Percentiles rank a stretch among this genome's conserved stretches.
phyloP scores from a whole-genome alignment of 1,140 invertebrate genomes.

The Zaprionus taronus region DNA sequence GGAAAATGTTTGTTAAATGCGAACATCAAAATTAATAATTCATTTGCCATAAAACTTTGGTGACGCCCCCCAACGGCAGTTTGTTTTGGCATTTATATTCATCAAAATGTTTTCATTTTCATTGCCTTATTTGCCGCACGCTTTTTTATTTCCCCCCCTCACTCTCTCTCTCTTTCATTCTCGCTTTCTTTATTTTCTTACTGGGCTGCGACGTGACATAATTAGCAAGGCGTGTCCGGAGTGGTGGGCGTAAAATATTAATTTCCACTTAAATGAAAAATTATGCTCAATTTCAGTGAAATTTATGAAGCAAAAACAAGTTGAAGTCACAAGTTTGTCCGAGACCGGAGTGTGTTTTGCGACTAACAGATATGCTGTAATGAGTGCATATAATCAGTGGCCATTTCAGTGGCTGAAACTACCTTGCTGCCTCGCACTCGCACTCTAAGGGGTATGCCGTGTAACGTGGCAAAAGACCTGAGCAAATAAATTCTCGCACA shows the following conservation, averaged over 20 bases:
- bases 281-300: constrained; percentile 78
- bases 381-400: not conserved
- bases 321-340: not conserved
- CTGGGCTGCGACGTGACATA: constrained; percentile 65
- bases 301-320: constrained; percentile 47
- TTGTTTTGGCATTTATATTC: constrained; percentile 55
- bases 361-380: constrained; percentile 6
- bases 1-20: constrained; percentile 37
- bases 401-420: not conserved
- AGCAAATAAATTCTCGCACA: constrained; percentile 71
- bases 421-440: not conserved
- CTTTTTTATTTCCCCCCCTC: not conserved
- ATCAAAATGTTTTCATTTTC: constrained; percentile 47
- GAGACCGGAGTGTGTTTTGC: not conserved
- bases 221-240: constrained; percentile 56
- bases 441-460: not conserved
- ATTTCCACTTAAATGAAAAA: constrained; percentile 83
- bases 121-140: constrained; percentile 41
- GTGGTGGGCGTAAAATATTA: constrained; percentile 70
- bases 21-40: constrained; percentile 52
- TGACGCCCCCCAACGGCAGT: constrained; percentile 40
- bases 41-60: constrained; percentile 34
- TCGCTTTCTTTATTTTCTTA: not conserved
- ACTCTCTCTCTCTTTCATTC: not conserved
- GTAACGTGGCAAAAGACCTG: not conserved